A percentile compares a stretch with the other conserved stretches of the same genome.
These are phyloP conservation scores for Imbricaverruca yamaguchii DNA, from an alignment of 2,888 invertebrate species.

Conservation along the genomic window DNA sequence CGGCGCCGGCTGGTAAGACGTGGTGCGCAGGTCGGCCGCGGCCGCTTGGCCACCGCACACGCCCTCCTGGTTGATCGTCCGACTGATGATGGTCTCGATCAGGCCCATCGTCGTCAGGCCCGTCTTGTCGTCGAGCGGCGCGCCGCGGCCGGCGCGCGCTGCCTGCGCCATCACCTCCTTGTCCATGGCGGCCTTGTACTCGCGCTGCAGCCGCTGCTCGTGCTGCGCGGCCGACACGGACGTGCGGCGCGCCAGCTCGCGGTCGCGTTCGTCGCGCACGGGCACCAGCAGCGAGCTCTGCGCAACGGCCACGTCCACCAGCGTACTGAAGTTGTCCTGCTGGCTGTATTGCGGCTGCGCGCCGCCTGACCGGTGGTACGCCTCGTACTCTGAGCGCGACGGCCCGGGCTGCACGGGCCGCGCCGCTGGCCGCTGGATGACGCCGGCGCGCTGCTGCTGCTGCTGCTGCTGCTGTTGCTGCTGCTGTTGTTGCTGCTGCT, in stretches of 20 bases:
- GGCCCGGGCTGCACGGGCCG: slow-evolving; percentile 30
- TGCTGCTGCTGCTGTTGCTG: slow-evolving; percentile 17
- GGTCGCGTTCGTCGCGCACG: slow-evolving; percentile 11
- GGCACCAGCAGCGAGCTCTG: slow-evolving; percentile 24
- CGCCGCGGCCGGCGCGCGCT: slow-evolving; percentile 20
- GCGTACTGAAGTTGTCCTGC: slow-evolving; percentile 28
- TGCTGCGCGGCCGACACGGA: slow-evolving; percentile 27
- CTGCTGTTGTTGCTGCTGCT: not conserved
- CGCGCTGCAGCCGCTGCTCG: slow-evolving; percentile 25
- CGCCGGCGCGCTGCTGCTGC: slow-evolving; percentile 19
- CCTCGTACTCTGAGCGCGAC: slow-evolving; percentile 29
- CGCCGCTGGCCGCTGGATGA: slow-evolving; percentile 19
- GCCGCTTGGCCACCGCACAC: not conserved
- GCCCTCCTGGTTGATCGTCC: slow-evolving; percentile 28
- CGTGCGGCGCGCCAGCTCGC: slow-evolving; percentile 23
- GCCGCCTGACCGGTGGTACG: slow-evolving; percentile 27
- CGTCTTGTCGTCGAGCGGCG: slow-evolving; percentile 12
- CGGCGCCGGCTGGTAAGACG: not conserved
- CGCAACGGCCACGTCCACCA: slow-evolving; percentile 31
- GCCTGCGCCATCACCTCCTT: slow-evolving; percentile 25
- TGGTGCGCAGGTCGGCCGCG: not conserved
- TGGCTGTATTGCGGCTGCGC: slow-evolving; percentile 23
- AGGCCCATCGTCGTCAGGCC: slow-evolving; percentile 30
- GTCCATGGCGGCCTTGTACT: slow-evolving; percentile 22
- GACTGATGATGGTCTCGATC: slow-evolving; percentile 31